Conservation (phyloP, 2,113 vertebrate species). For the Pantherophis guttatus region DNA sequence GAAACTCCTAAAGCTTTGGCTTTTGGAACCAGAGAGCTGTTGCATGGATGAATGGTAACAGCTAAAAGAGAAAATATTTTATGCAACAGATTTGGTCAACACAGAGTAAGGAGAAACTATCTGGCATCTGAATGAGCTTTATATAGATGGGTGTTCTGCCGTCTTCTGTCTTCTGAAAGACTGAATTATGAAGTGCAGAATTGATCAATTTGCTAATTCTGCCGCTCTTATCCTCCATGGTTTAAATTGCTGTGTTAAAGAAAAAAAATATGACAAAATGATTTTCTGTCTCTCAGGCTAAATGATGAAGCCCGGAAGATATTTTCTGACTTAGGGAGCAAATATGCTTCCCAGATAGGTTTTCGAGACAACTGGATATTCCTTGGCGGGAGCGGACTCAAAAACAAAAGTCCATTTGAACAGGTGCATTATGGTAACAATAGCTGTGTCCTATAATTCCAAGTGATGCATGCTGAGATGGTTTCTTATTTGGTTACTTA, state of each 20-base stretch:
- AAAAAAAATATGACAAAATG: not conserved
- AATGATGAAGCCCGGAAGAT: slow-evolving; percentile 67
- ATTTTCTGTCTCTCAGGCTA: slow-evolving; percentile 70
- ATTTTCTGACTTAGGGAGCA: slow-evolving; percentile 78
- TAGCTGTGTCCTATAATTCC: not conserved
- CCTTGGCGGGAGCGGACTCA: slow-evolving; percentile 71
- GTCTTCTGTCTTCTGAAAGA: not conserved
- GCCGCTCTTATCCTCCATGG: not conserved
- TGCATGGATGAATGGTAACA: not conserved
- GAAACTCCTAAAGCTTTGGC: not conserved
- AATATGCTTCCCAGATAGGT: slow-evolving; percentile 63
- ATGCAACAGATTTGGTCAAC: not conserved
- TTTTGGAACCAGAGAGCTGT: not conserved
- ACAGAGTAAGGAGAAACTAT: not conserved
- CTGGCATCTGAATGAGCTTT: not conserved
- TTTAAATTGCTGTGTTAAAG: not conserved
- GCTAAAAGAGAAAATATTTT: not conserved
- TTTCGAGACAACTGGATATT: slow-evolving; percentile 87
- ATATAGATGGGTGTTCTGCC: not conserved
- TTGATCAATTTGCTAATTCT: not conserved
- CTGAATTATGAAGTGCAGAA: not conserved
- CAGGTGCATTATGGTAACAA: slow-evolving; percentile 67
- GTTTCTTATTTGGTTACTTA: not conserved
- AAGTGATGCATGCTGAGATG: not conserved
- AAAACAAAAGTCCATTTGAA: slow-evolving; percentile 78